Percentiles rank a stretch among this genome's conserved stretches.
Conservation (phyloP, 2,888 invertebrate genomes). For the Sepioteuthis lessoniana region DNA sequence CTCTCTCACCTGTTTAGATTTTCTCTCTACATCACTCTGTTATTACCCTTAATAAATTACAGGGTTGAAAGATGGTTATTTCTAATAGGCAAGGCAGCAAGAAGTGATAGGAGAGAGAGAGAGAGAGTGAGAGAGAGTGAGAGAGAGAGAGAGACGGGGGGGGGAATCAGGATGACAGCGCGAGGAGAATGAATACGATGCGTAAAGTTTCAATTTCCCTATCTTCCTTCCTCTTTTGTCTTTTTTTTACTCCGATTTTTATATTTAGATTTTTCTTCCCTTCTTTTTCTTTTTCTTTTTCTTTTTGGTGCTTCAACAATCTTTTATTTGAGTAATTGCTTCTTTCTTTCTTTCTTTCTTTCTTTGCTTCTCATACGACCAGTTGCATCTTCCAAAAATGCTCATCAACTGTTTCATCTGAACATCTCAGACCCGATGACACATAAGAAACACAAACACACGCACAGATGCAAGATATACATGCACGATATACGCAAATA, state of each 20-base stretch:
- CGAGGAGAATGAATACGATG: background rate
- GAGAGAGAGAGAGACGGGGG: background rate
- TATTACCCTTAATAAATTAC: background rate
- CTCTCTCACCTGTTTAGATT: background rate
- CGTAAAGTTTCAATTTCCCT: background rate
- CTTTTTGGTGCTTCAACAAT: background rate
- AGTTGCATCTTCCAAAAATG: background rate
- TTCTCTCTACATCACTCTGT: background rate
- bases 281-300: no score
- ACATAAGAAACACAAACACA: no score
- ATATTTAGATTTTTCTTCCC: no score
- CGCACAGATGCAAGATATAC: no score
- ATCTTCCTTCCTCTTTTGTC: no score
- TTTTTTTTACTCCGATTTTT: no score
- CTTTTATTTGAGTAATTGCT: background rate
- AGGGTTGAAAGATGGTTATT: background rate
- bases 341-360: background rate
- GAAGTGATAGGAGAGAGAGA: no score
- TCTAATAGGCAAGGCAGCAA: background rate
- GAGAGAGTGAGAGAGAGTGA: no score
- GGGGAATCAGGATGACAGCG: background rate
- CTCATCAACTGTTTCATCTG: background rate
- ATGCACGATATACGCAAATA: no score
- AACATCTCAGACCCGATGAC: no score
- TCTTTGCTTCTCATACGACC: background rate